Conservation (phyloP, 2,113 vertebrate genomes). For the Agelaius tricolor region DNA sequence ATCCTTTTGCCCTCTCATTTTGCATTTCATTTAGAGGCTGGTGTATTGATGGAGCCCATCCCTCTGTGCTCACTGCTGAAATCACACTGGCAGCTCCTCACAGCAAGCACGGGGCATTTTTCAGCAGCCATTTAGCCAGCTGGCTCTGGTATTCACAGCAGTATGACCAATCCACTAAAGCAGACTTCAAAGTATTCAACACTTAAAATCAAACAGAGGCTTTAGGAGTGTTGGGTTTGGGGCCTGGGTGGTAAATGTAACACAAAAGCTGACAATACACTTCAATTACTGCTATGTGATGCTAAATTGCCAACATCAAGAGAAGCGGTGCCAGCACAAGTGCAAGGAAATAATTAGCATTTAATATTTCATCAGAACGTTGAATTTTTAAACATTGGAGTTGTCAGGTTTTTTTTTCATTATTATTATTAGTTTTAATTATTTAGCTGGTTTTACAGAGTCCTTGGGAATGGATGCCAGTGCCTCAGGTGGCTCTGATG, state of each 20-base stretch:
- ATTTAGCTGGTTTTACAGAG: conserved; percentile 10
- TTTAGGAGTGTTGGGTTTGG: neutral
- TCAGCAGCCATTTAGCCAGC: neutral
- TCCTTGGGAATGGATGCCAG: neutral
- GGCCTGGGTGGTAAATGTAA: neutral
- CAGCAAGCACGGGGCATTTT: neutral
- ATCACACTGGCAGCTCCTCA: neutral
- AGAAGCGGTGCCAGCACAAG: neutral
- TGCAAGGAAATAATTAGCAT: conserved; percentile 25
- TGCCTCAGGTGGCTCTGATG: neutral
- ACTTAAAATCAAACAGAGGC: neutral
- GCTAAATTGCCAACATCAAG: neutral
- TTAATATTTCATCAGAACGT: conserved; percentile 49
- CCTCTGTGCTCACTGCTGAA: neutral
- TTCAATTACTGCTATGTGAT: neutral
- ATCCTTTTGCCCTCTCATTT: neutral
- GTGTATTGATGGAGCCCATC: neutral
- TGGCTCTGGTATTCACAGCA: neutral
- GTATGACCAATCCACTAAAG: neutral
- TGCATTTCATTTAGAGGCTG: neutral
- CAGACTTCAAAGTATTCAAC: neutral
- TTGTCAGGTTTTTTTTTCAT: neutral
- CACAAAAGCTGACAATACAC: neutral
- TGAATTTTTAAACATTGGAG: conserved; percentile 24
- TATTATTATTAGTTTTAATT: conserved; percentile 16